Evolutionary conservation across 2,797 vertebrate genomes (phyloP).

Genomic region (Anguilla obscura): DNA sequence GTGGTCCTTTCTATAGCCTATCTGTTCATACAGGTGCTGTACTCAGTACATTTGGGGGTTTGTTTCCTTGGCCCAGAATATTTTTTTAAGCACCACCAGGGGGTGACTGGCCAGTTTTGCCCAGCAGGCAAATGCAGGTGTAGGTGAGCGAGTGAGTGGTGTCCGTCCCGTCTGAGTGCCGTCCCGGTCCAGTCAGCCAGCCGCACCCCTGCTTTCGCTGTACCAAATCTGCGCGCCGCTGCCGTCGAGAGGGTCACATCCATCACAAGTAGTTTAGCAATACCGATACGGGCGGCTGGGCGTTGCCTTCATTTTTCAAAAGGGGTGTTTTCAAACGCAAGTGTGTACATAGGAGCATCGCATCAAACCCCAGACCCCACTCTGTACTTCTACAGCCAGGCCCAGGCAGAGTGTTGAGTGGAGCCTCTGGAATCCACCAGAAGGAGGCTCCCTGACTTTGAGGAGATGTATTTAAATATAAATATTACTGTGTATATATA

Average conservation of each 20-base stretch:
- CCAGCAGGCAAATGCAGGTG: constrained; percentile 8
- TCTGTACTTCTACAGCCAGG: neutral
- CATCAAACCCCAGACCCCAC: neutral
- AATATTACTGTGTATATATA: constrained; percentile 35
- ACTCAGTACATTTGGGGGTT: constrained; percentile 13
- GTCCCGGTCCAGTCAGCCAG: neutral
- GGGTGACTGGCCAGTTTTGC: neutral
- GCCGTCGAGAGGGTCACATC: neutral
- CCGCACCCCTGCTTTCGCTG: constrained; percentile 7
- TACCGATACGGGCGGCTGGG: constrained; percentile 25
- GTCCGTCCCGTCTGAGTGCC: neutral
- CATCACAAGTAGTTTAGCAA: constrained; percentile 30
- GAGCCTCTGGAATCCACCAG: neutral
- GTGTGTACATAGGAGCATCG: constrained; percentile 32
- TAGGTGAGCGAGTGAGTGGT: constrained; percentile 6
- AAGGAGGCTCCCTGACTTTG: constrained; percentile 21
- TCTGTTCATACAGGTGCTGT: constrained; percentile 17
- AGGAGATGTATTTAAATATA: constrained; percentile 36
- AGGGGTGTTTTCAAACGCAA: neutral
- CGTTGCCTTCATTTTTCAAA: constrained; percentile 24
- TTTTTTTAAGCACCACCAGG: constrained; percentile 18
- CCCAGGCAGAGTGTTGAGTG: neutral
- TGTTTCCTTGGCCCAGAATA: constrained; percentile 18
- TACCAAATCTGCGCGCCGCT: constrained; percentile 21
- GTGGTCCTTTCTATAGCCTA: constrained; percentile 28